These are phyloP conservation scores for Arbacia lixula DNA, from an alignment of 53 echinoderm and acorn worm genomes.

Conservation along the genomic window DNA sequence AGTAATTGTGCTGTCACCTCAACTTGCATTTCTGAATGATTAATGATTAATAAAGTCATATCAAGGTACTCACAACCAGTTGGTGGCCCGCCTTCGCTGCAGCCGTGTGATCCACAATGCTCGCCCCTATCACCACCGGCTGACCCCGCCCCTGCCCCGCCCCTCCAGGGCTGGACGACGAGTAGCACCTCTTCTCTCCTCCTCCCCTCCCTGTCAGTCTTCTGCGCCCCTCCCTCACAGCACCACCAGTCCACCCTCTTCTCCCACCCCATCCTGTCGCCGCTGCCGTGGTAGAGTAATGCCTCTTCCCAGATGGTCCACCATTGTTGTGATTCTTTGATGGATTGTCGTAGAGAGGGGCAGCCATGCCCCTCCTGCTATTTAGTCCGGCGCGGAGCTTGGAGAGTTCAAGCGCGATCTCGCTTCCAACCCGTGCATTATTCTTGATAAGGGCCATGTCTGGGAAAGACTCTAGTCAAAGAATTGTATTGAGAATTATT, in stretches of 20 bases:
- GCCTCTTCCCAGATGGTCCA: not conserved
- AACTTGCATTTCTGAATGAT: too few relatives aligned
- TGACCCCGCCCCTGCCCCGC: too few relatives aligned
- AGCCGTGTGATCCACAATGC: slow-evolving; percentile 83
- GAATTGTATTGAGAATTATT: not conserved
- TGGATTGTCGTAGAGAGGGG: too few relatives aligned
- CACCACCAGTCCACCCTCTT: not conserved
- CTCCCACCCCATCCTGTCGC: not conserved
- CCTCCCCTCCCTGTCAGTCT: not conserved
- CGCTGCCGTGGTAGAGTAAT: slow-evolving; percentile 15
- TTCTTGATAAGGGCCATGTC: slow-evolving; percentile 83
- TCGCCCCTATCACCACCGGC: slow-evolving; percentile 94
- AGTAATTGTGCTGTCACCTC: too few relatives aligned
- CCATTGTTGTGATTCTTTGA: too few relatives aligned
- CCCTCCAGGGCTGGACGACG: not conserved
- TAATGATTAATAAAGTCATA: too few relatives aligned
- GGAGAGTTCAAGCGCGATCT: slow-evolving; percentile 82
- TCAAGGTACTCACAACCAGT: too few relatives aligned
- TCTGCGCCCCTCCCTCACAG: too few relatives aligned
- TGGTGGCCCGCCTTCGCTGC: too few relatives aligned
- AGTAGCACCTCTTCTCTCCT: not conserved
- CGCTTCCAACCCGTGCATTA: slow-evolving; percentile 88
- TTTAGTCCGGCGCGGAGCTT: slow-evolving; percentile 6
- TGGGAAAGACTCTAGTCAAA: too few relatives aligned
- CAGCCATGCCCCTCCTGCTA: not conserved